Percentiles rank a stretch among this genome's conserved stretches.
These are phyloP conservation scores for Xestia ashworthii DNA, from an alignment of 2,888 invertebrate genomes.

Conservation along the genomic window DNA sequence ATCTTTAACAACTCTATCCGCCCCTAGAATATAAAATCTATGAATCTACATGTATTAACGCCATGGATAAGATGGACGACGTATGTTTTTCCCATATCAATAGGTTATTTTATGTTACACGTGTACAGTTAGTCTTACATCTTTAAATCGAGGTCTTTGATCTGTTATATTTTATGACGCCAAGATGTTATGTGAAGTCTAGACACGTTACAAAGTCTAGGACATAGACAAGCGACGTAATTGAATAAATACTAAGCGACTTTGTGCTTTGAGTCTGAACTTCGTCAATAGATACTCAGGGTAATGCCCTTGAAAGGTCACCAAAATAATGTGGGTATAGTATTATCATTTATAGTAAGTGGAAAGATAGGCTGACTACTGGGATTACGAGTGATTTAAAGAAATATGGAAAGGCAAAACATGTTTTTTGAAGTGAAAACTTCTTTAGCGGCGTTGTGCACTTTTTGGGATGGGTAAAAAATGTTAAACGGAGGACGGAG, in stretches of 20 bases:
- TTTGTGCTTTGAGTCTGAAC: slow-evolving; percentile 34
- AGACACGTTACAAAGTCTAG: slow-evolving; percentile 57
- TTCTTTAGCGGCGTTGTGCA: too few relatives aligned
- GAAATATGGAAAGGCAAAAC: background rate
- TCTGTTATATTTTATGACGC: slow-evolving; percentile 49
- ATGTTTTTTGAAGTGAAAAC: too few relatives aligned
- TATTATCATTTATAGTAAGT: background rate
- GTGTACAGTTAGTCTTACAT: slow-evolving; percentile 21
- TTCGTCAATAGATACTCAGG: slow-evolving; percentile 27
- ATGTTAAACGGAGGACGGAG: too few relatives aligned
- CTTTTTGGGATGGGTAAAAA: too few relatives aligned
- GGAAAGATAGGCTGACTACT: background rate
- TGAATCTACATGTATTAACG: background rate
- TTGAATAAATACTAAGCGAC: slow-evolving; percentile 45
- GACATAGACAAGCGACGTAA: slow-evolving; percentile 52
- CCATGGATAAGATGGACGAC: background rate
- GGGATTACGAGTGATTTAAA: background rate
- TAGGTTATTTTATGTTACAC: slow-evolving; percentile 17
- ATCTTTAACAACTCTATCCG: background rate
- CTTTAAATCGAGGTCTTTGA: slow-evolving; percentile 54
- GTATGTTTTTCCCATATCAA: background rate
- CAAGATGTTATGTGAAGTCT: slow-evolving; percentile 51
- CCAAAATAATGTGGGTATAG: background rate
- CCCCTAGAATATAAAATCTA: background rate
- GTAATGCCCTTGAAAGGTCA: slow-evolving; percentile 9